These are phyloP conservation scores for Semicossyphus pulcher DNA, from an alignment of 2,113 vertebrate genomes.

Conservation along the genomic window DNA sequence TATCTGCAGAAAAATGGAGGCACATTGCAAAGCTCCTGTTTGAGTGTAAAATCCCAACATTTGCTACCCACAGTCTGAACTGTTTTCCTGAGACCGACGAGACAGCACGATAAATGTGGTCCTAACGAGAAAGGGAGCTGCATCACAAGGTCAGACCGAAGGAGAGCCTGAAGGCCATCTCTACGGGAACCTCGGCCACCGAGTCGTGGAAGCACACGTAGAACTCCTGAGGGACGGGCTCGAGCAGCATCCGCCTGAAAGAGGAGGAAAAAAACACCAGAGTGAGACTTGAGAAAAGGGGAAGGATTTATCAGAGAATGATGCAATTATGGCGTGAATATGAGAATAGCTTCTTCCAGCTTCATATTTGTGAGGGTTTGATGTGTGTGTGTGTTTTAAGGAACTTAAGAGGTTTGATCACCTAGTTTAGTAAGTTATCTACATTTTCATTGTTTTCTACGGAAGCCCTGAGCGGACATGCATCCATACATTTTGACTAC, in stretches of 20 bases:
- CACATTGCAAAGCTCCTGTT: neutral
- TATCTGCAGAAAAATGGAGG: constrained; percentile 9
- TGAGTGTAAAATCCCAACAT: too few relatives aligned
- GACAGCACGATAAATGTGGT: too few relatives aligned
- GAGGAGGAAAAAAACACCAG: neutral
- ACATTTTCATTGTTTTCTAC: too few relatives aligned
- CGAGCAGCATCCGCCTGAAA: constrained; percentile 89
- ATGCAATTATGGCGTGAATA: too few relatives aligned
- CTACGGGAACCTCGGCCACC: constrained; percentile 91
- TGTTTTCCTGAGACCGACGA: constrained; percentile 66
- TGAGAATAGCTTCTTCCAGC: too few relatives aligned
- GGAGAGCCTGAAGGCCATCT: constrained; percentile 95
- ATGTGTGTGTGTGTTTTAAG: too few relatives aligned
- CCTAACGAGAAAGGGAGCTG: neutral
- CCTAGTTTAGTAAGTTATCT: too few relatives aligned
- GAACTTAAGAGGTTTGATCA: too few relatives aligned
- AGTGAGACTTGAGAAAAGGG: neutral
- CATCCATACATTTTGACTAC: too few relatives aligned
- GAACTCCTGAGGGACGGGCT: constrained; percentile 94
- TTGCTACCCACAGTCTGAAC: neutral
- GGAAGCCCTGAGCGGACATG: too few relatives aligned
- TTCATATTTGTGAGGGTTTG: too few relatives aligned
- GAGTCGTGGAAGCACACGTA: constrained; percentile 98
- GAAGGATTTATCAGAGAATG: too few relatives aligned
- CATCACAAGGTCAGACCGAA: constrained; percentile 89